Conservation (phyloP, 92 coral and sea anemone genomes). For the Porites cylindrica region DNA sequence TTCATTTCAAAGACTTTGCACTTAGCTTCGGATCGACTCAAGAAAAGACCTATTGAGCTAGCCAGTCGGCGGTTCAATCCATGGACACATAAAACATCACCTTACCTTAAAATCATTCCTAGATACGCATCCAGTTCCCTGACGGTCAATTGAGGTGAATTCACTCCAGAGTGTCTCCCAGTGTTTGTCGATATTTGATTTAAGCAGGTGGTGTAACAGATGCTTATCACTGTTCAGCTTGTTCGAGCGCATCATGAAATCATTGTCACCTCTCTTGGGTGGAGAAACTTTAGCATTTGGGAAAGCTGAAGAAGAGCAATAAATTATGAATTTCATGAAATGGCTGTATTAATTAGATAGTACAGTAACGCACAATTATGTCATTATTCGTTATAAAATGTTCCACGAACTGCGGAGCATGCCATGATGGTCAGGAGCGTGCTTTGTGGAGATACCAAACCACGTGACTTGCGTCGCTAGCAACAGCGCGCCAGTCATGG, state of each 20-base stretch:
- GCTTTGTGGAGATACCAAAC: no score
- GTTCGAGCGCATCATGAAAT: constrained; percentile 99
- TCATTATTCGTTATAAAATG: no score
- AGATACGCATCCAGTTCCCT: constrained; percentile 71
- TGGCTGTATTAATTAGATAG: neutral
- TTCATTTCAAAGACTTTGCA: no score
- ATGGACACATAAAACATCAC: no score
- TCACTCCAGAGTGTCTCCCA: constrained; percentile 94
- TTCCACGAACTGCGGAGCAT: no score
- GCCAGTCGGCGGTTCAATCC: no score
- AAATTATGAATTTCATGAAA: neutral
- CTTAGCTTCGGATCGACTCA: no score
- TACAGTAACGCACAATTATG: neutral
- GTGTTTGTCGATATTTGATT: constrained; percentile 86
- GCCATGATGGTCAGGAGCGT: no score
- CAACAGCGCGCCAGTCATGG: no score
- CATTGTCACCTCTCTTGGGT: constrained; percentile 97
- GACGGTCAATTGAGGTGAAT: constrained; percentile 79
- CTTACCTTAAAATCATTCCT: constrained; percentile 89
- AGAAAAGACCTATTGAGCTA: no score
- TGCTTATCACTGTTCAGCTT: constrained; percentile 97
- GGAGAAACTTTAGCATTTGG: constrained; percentile 98
- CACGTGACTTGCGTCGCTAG: no score
- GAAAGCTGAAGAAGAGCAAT: constrained; percentile 67
- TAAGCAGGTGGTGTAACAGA: constrained; percentile 89